Base-by-base conservation (phyloP, 2,888 invertebrate genomes). In the Chymomyza fuscimana region DNA sequence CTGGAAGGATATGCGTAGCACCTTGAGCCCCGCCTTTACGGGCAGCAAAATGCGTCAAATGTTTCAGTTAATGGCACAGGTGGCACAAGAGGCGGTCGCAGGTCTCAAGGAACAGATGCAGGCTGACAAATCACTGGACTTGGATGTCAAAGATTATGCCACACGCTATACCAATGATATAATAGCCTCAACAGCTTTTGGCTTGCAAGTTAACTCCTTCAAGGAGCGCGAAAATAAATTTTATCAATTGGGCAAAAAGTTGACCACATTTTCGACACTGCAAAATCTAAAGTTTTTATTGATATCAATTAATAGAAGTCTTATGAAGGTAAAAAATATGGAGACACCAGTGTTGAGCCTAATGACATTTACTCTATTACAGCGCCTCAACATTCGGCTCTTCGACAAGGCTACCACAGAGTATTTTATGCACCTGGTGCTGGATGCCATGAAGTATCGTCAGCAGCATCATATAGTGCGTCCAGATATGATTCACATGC, bases 401-500 rank as follows among this genome's bases (percentile, higher is more conserved):
- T 92, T 93, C 58, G 80, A 91, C 1, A 81, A 77, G 5, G 68
- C 91, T 12, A 79, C 87, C 0, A 83, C 82, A 0, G 72, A 90
- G 0, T 93, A 93, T 77, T 93, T 93, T 78, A 88, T 84, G 63
- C 80, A 84, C 9, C 65, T 93, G 0, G 92, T 93, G 0, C 65
- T 91, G 5, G 89, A 89, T 52, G 92, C 92, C 1, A 93, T 93
- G 91, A 88, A 89, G 52, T 88, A 93, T 32, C 90, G 94, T 1
- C 92, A 93, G 75, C 86, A 89, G 25, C 83, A 92, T 16, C 90
- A 92, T 1, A 93, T 93, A 19, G 68, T 92, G 2, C 91, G 94
- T 4, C 93, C 92, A 3, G 94, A 94, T 76, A 92, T 94, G 93
- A 93, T 94, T 32, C 92, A 94, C 73, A 90, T 94, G 66, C 86